Evolutionary conservation across 2,888 invertebrate genomes (phyloP).

Genomic region (Strigamia maritima): DNA sequence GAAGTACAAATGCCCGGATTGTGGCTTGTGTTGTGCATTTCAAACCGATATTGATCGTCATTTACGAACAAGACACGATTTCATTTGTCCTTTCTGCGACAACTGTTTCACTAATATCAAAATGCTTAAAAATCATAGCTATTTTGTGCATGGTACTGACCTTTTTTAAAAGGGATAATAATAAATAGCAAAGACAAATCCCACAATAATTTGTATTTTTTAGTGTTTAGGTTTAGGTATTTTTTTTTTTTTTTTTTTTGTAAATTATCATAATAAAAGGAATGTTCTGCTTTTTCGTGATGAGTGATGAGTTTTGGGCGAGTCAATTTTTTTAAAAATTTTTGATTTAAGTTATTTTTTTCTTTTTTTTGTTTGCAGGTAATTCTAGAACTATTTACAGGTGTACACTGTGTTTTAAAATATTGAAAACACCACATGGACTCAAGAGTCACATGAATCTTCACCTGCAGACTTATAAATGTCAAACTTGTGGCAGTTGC

Average conservation of each 20-base stretch:
- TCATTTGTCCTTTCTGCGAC: neutral
- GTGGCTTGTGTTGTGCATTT: conserved; percentile 18
- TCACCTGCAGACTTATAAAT: neutral
- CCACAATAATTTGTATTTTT: neutral
- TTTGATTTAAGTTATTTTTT: neutral
- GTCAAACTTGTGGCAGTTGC: neutral
- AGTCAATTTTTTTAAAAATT: neutral
- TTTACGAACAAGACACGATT: conserved; percentile 1
- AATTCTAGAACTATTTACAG: neutral
- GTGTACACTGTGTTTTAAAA: neutral
- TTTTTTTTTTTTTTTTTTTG: neutral
- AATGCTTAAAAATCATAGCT: neutral
- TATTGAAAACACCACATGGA: neutral
- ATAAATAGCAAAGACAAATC: neutral
- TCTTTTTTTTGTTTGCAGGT: neutral
- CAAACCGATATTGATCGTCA: conserved; percentile 21
- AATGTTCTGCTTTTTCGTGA: too few species aligned
- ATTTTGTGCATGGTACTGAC: neutral
- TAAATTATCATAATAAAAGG: too few species aligned
- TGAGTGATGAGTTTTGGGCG: neutral
- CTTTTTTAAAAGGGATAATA: neutral
- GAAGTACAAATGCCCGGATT: neutral
- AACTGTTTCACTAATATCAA: neutral
- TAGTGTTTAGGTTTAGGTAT: too few species aligned
- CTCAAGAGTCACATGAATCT: neutral